phyloP scores from a whole-genome alignment of 2,113 vertebrate species.

The Arvicanthis niloticus region DNA sequence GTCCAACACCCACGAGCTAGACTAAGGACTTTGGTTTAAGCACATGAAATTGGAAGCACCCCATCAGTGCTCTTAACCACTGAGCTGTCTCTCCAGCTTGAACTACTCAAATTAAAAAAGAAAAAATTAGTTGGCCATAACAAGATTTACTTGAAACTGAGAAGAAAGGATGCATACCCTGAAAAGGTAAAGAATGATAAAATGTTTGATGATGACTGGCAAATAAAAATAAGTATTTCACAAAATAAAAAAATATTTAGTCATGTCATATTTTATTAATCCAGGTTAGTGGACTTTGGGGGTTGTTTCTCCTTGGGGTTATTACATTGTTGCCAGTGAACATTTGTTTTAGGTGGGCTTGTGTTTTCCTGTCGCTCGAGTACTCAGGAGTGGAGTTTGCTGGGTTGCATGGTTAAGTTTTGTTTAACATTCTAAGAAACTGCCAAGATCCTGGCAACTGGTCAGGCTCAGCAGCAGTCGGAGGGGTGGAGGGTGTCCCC shows the following conservation, averaged over 20 bases:
- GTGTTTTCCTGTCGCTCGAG: constrained; percentile 37
- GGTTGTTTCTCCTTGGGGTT: background rate
- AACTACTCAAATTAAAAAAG: background rate
- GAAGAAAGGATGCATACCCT: background rate
- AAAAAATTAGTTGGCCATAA: constrained; percentile 1
- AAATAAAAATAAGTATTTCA: constrained; percentile 16
- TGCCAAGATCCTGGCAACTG: background rate
- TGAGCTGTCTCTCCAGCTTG: too few relatives aligned
- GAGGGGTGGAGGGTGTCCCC: background rate
- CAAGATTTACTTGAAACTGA: background rate
- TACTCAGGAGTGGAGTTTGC: background rate
- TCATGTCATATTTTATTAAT: background rate
- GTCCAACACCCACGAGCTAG: background rate
- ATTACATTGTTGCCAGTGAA: background rate
- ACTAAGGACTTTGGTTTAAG: background rate
- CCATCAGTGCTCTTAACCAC: too few relatives aligned
- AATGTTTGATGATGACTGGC: background rate
- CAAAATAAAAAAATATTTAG: constrained; percentile 14
- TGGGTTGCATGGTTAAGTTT: background rate
- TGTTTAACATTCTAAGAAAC: constrained; percentile 2
- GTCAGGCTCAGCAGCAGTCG: background rate
- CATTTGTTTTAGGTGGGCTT: background rate
- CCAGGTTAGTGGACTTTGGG: background rate
- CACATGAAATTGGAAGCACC: too few relatives aligned
- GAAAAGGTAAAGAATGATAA: background rate